Percentiles rank a stretch among this genome's conserved stretches.
Conservation (phyloP, 2,888 invertebrate species). For the Dermolepida albohirtum region DNA sequence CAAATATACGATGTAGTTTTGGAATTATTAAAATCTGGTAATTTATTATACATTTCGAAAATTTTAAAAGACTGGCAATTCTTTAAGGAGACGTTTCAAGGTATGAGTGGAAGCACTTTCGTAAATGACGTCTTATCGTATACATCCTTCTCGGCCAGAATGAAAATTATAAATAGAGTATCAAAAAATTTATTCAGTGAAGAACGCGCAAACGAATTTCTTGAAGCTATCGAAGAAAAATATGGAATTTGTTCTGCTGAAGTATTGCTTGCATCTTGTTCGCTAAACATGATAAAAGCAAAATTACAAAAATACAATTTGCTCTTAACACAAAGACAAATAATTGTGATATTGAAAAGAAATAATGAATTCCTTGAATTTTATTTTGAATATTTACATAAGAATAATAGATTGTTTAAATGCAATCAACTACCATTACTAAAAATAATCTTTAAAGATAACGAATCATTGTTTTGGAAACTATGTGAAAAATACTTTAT, state of each 20-base stretch:
- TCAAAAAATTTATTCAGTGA: constrained; percentile 31
- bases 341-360: constrained; percentile 38
- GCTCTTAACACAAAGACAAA: constrained; percentile 35
- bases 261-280: constrained; percentile 42
- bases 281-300: constrained; percentile 30
- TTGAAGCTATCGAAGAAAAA: constrained; percentile 40
- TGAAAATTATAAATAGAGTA: constrained; percentile 43
- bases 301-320: constrained; percentile 38
- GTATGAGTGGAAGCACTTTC: constrained; percentile 33
- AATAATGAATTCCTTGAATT: constrained; percentile 33
- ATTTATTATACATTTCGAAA: constrained; percentile 33
- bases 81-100: constrained; percentile 36
- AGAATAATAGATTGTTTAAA: constrained; percentile 2
- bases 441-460: constrained; percentile 29
- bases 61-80: constrained; percentile 45
- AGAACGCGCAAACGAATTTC: constrained; percentile 39
- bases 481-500: constrained; percentile 32
- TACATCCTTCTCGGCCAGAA: constrained; percentile 39
- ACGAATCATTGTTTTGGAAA: constrained; percentile 40
- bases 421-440: neutral
- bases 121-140: constrained; percentile 40
- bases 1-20: constrained; percentile 34
- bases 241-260: constrained; percentile 44
- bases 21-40: constrained; percentile 44
- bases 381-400: constrained; percentile 34